Evolutionary conservation across 2,888 invertebrate genomes (phyloP).

Genomic region (Schizotus pectinicornis): DNA sequence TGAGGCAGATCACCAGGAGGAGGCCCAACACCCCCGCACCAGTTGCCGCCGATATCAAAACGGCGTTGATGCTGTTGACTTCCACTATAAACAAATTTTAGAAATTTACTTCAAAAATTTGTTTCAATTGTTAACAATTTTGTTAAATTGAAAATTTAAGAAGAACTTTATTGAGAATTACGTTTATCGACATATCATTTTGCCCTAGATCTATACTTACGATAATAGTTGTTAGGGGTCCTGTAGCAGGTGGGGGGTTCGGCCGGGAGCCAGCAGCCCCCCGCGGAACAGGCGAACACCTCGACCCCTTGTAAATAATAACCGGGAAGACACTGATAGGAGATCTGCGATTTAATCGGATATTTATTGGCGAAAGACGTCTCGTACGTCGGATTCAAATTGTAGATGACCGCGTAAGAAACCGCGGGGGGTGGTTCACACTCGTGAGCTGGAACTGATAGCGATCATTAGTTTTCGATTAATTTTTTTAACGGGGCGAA

Average conservation of each 20-base stretch:
- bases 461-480: conserved; percentile 4
- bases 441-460: conserved; percentile 50
- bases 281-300: conserved; percentile 51
- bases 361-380: conserved; percentile 44
- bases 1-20: conserved; percentile 52
- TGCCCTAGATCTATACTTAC: conserved; percentile 38
- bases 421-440: conserved; percentile 54
- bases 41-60: conserved; percentile 53
- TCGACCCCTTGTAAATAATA: conserved; percentile 54
- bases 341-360: conserved; percentile 51
- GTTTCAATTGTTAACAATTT: conserved; percentile 1
- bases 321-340: conserved; percentile 57
- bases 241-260: conserved; percentile 48
- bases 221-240: conserved; percentile 39
- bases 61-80: conserved; percentile 44
- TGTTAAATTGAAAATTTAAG: background rate
- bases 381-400: conserved; percentile 38
- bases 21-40: conserved; percentile 55
- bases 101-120: too few relatives aligned
- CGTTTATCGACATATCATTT: background rate
- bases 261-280: conserved; percentile 56
- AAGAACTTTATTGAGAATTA: background rate
- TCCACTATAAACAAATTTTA: conserved; percentile 42
- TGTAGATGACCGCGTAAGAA: conserved; percentile 47
- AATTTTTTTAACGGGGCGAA: background rate